phyloP scores from a whole-genome alignment of 2,113 vertebrate species.

The Cyprinus carpio region DNA sequence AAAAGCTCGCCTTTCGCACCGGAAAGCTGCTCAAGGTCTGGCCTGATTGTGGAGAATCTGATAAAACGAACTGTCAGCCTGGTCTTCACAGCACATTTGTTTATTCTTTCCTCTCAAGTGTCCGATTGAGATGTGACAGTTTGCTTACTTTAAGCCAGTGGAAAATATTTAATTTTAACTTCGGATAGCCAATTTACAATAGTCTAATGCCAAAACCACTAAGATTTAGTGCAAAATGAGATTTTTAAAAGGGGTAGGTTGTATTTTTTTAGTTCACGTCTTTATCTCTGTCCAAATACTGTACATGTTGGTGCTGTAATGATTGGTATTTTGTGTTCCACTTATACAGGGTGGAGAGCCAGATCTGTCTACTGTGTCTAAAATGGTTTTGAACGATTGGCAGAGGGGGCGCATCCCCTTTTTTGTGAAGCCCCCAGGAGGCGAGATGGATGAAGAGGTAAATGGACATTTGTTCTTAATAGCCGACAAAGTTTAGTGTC shows the following conservation, averaged over 20 bases:
- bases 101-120: slow-evolving; percentile 26
- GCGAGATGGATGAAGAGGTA: slow-evolving; percentile 79
- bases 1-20: slow-evolving; percentile 89
- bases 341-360: slow-evolving; percentile 89
- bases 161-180: neutral
- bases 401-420: slow-evolving; percentile 96
- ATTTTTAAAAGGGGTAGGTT: neutral
- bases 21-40: slow-evolving; percentile 94
- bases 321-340: neutral
- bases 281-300: neutral
- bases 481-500: neutral
- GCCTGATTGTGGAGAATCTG: slow-evolving; percentile 25
- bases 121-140: slow-evolving; percentile 21
- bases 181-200: neutral
- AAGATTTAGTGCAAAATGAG: neutral
- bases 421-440: slow-evolving; percentile 91
- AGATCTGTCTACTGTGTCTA: slow-evolving; percentile 88
- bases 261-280: neutral
- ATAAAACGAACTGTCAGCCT: slow-evolving; percentile 32
- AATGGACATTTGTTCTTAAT: slow-evolving; percentile 9
- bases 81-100: slow-evolving; percentile 22
- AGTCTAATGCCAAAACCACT: slow-evolving; percentile 10
- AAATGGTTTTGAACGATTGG: slow-evolving; percentile 99
- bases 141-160: slow-evolving; percentile 17
- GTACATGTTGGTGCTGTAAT: neutral